Evolutionary conservation across 2,888 invertebrate species (phyloP), one percentile per base, ranked within the genome.

Genomic region (Drosophila neotestacea): DNA sequence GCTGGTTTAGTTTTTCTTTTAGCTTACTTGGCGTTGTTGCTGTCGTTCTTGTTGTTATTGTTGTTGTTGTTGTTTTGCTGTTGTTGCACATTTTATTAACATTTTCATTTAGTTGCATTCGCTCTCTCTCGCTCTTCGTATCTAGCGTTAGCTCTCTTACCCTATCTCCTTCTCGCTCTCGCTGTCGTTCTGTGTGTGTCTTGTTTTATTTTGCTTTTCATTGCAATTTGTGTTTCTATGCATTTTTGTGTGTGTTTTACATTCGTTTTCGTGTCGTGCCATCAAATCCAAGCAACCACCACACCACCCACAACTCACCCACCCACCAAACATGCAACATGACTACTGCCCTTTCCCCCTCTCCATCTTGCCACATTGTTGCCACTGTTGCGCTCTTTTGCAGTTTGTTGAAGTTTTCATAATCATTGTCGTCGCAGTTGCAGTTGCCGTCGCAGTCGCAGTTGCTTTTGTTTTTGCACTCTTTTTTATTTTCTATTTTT

Each of bases 171-270:
- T 58, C 39, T 34, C 55, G 59, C 50, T 34, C 55, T 62, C 50
- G 5, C 36, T 54, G 63, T 51, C 22, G 39, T 44, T 36, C 50
- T 28, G 28, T 16, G 27, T 32, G 44, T 59, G 50, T 44, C 44
- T 63, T 73, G 69, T 63, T 80, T 78, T 78, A 74, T 80, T 79
- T 80, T 75, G 85, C 82, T 81, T 89, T 81, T 81, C 85, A 81
- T 84, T 85, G 89, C 90, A 89, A 86, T 88, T 89, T 89, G 73
- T 81, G 77, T 82, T 85, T 77, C 83, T 81, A 83, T 89, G 84
- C 84, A 88, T 85, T 86, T 85, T 85, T 85, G 89, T 88, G 84
- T 88, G 88, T 88, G 86, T 81, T 85, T 85, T 82, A 88, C 88
- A 85, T 77, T 87, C 81, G 82, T 79, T 88, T 87, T 85, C 79